These are phyloP conservation scores for Ptychoptera contaminata DNA, from an alignment of 2,888 invertebrate species.

Conservation along the genomic window DNA sequence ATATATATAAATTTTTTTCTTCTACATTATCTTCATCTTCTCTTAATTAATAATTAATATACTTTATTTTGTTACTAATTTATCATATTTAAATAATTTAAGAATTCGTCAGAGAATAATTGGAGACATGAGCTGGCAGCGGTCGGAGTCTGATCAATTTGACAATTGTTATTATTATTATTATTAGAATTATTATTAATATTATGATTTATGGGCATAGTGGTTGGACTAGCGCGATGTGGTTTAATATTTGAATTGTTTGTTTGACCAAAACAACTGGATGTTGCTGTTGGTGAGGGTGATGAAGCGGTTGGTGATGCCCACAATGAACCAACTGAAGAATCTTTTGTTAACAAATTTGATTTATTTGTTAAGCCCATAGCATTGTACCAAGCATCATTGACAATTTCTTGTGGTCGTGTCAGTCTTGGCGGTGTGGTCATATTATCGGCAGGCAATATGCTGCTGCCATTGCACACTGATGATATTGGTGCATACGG, in stretches of 20 bases:
- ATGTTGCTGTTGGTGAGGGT: conserved; percentile 4
- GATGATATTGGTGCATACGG: background rate
- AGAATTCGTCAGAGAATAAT: conserved; percentile 45
- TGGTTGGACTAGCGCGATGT: background rate
- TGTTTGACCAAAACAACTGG: no score
- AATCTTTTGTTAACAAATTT: conserved; percentile 4
- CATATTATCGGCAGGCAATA: conserved; percentile 10
- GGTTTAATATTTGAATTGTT: background rate
- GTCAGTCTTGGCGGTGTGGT: conserved; percentile 2
- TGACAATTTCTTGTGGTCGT: conserved; percentile 18
- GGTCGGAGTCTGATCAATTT: conserved; percentile 2
- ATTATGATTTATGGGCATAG: background rate
- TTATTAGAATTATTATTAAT: background rate
- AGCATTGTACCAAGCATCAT: conserved; percentile 9
- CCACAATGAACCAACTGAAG: conserved; percentile 13
- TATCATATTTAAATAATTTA: conserved; percentile 44
- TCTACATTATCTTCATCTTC: no score
- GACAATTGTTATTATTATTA: background rate
- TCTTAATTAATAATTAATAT: conserved; percentile 19
- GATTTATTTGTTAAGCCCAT: background rate
- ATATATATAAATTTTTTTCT: no score
- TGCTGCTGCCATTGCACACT: background rate
- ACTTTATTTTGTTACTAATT: conserved; percentile 27
- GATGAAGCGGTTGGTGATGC: conserved; percentile 8
- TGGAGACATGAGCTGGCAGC: conserved; percentile 38